Evolutionary conservation across 2,797 vertebrate species (phyloP), one percentile per base, ranked within the genome.

Genomic region (Malurus splendens): DNA sequence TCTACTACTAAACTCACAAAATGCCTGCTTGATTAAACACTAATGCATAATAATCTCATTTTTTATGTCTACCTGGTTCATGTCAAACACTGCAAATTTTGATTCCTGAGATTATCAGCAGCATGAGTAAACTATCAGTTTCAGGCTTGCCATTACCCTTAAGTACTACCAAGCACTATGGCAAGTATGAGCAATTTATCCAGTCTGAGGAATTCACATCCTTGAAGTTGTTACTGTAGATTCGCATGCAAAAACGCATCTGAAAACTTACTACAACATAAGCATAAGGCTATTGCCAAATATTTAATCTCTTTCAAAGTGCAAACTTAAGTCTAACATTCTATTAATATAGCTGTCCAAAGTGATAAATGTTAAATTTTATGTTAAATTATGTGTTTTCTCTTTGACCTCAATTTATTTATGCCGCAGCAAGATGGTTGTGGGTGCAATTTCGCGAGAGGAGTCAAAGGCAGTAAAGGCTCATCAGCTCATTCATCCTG

Each of bases 221-320:
- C 18, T 60, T 51, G 30, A 55, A 71, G 22, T 4, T 70, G 20
- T 41, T 50, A 30, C 5, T 72, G 22, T 36, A 51, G 12, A 16
- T 41, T 23, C 8, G 19, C 0, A 0, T 17, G 38, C 32, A 50
- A 80, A 80, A 10, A 38, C 0, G 0, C 16, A 41, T 66, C 50
- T 62, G 18, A 28, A 77, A 44, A 12, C 25, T 64, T 28, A 57
- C 33, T 24, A 33, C 10, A 61, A 67, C 22, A 36, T 24, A 45
- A 52, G 18, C 10, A 54, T 65, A 25, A 22, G 41, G 17, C 11
- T 51, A n/a, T 24, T 70, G 67, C 18, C 45, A 36, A 72, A 44
- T 18, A 41, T 16, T 14, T 36, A 60, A 20, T 9, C 32, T 55
- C 45, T 47, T 60, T 39, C 42, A 44, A 78, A 75, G 13, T 14